A percentile compares a stretch with the other conserved stretches of the same genome.
phyloP scores from a whole-genome alignment of 2,888 invertebrate species.

The Limnephilus rhombicus region DNA sequence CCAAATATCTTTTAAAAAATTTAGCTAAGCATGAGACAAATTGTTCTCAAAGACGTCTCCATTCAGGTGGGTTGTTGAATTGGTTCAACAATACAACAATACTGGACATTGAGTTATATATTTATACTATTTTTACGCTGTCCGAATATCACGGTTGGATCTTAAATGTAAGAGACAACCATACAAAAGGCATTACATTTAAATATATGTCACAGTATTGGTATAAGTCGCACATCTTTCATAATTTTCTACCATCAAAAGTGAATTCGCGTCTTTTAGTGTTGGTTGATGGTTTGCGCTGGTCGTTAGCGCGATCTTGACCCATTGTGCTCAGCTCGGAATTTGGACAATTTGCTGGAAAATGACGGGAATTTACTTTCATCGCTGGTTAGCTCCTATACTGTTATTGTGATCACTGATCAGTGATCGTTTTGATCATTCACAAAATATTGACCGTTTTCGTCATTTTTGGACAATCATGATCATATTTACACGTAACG shows the following conservation, averaged over 20 bases:
- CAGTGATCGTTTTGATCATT: neutral
- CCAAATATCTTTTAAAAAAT: too few species aligned
- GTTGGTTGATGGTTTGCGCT: slow-evolving; percentile 8
- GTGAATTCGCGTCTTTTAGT: neutral
- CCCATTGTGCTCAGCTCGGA: slow-evolving; percentile 1
- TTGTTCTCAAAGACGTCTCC: neutral
- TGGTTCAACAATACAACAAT: neutral
- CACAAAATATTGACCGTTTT: slow-evolving; percentile 9
- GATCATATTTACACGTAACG: neutral
- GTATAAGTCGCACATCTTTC: neutral
- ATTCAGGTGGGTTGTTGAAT: neutral
- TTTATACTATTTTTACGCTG: too few species aligned
- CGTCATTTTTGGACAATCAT: neutral
- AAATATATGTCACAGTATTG: neutral
- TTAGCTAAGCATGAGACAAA: neutral
- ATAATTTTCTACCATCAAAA: neutral
- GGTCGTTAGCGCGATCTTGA: slow-evolving; percentile 27
- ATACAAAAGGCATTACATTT: too few species aligned
- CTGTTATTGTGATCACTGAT: neutral
- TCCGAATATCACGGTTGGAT: too few species aligned
- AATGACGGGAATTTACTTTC: slow-evolving; percentile 9
- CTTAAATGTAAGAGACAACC: too few species aligned
- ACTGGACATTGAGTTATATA: too few species aligned
- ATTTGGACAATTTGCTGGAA: slow-evolving; percentile 8
- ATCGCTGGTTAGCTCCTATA: neutral